Evolutionary conservation across 2,113 vertebrate species (phyloP).

Genomic region (Bufo bufo): DNA sequence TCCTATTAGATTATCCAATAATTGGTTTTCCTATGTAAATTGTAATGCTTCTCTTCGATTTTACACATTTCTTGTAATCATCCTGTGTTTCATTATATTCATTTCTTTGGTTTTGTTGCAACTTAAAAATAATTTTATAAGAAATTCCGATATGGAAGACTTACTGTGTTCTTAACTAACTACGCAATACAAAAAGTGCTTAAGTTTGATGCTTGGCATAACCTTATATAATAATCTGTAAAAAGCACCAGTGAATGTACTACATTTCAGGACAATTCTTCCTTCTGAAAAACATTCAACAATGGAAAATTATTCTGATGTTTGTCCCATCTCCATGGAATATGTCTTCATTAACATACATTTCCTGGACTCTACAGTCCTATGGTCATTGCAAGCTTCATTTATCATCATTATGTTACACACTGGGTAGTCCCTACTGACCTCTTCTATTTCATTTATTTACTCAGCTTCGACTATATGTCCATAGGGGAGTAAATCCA

Average conservation of each 20-base stretch:
- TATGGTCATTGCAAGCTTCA: conserved; percentile 44
- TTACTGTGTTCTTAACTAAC: background rate
- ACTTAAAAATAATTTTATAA: no score
- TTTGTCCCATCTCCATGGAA: conserved; percentile 5
- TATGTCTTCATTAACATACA: conserved; percentile 51
- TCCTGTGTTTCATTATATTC: no score
- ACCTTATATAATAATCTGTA: conserved; percentile 4
- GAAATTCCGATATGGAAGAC: background rate
- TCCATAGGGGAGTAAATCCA: conserved; percentile 51
- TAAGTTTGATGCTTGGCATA: background rate
- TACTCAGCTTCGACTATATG: conserved; percentile 51
- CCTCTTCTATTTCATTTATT: conserved; percentile 46
- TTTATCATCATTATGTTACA: conserved; percentile 56
- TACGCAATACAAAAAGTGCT: background rate
- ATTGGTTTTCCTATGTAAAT: no score
- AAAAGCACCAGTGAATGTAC: background rate
- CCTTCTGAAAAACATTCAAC: background rate
- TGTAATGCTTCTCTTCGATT: no score
- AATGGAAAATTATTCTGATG: conserved; percentile 31
- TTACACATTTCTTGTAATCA: no score
- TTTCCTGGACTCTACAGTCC: conserved; percentile 29
- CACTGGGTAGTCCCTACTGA: conserved; percentile 43
- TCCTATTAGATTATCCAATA: no score
- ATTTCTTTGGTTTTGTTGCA: no score
- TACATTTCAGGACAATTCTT: background rate